Evolutionary conservation across 1,140 invertebrate species (phyloP).

Genomic region (Megalonaias nervosa): DNA sequence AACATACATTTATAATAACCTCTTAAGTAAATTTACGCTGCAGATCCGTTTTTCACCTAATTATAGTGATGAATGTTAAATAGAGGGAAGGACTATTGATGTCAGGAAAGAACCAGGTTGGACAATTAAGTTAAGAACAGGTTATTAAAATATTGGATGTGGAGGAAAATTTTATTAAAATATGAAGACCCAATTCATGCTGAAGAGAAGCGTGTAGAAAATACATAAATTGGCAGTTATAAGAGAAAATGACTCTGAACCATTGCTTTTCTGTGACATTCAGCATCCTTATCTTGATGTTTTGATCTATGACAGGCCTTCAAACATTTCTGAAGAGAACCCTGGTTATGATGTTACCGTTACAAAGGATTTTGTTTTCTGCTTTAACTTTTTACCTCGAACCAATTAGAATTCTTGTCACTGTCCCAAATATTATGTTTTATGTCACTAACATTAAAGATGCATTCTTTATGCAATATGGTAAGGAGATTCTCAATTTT

Average conservation of each 20-base stretch:
- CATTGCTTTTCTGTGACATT: not conserved
- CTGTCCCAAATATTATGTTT: not conserved
- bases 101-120: no score
- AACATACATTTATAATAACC: no score
- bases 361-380: not conserved
- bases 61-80: no score
- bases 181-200: not conserved
- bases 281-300: not conserved
- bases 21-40: no score
- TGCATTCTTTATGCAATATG: not conserved
- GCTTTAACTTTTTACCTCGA: not conserved
- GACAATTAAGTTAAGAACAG: no score
- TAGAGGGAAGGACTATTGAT: no score
- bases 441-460: not conserved
- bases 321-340: not conserved
- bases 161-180: not conserved
- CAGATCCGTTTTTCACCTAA: no score
- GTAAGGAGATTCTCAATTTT: not conserved
- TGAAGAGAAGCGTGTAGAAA: not conserved
- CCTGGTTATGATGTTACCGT: not conserved
- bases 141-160: no score
- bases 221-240: not conserved
- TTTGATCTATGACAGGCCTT: not conserved
- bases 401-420: not conserved
- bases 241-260: not conserved